Base-by-base conservation (phyloP, 2,888 invertebrate species). In the Cantharis rufa region DNA sequence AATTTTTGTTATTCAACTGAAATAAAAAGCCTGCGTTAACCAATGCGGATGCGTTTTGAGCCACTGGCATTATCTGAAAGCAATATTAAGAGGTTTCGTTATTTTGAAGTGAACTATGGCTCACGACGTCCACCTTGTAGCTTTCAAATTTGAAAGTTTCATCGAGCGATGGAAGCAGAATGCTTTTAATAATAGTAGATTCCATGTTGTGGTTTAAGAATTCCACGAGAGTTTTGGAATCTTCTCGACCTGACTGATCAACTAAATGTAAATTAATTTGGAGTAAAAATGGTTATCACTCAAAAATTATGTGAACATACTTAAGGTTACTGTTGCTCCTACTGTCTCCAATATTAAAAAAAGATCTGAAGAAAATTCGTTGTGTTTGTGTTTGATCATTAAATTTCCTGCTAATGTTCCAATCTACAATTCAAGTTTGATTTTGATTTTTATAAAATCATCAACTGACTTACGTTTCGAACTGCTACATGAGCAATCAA, bases 371-470 rank as follows among this genome's bases (percentile, higher is more conserved):
- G 92, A 93, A 84, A 95, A 95, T 62, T 93, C 92, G 1, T 88
- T 89, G 82, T 94, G 90, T 16, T 88, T 84, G 83, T 94, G 91
- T 84, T 95, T 95, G 82, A 94, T 88, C 86, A 91, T 90, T 71
- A 93, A 83, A 83, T 95, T 95, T 11, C 95, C 95, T 73, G 93
- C 94, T 76, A 95, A 87, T 0, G 92, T 92, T 24, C 93, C 94
- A 79, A 91, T 89, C 92, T 92, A 84, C 27, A 79, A 66, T 48
- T 0, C 1, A 21, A 21, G 21, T 3, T 21, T 62, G 18, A 71
- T 13, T 13, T 70, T 66, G 10, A 1, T 24, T 48, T 7, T 1
- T 61, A 15, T 3, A 10, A 48, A 15, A 15, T 62, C 66, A 71
- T 28, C 7, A 32, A 81, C 63, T 62, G 78, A 88, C 91, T 90